phyloP scores from a whole-genome alignment of 1,140 invertebrate genomes.

The Hylyphantes graminicola region DNA sequence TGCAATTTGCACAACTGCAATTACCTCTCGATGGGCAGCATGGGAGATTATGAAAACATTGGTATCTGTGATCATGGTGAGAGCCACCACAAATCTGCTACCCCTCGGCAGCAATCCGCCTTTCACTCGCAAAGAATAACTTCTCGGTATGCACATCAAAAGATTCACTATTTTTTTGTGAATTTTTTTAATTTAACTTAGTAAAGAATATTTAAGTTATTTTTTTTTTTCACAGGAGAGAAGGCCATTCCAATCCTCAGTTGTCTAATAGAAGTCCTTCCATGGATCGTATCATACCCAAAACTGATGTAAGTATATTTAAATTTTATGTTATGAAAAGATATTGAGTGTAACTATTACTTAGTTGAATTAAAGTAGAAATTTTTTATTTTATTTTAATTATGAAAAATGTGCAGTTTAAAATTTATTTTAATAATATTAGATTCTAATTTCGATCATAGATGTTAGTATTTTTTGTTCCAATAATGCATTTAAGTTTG shows the following conservation, averaged over 20 bases:
- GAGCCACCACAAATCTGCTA: conserved; percentile 59
- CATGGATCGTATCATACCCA: conserved; percentile 53
- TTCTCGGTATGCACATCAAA: conserved; percentile 22
- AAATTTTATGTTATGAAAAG: too few species aligned
- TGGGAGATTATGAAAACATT: conserved; percentile 79
- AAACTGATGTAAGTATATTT: conserved; percentile 48
- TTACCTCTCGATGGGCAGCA: conserved; percentile 74
- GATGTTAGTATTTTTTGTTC: too few species aligned
- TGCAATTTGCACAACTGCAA: conserved; percentile 78
- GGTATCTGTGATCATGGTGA: conserved; percentile 66
- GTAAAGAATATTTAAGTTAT: too few species aligned
- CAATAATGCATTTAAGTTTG: too few species aligned
- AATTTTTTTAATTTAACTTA: too few species aligned
- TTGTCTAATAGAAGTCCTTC: conserved; percentile 56
- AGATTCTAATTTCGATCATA: not conserved
- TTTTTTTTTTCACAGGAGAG: conserved; percentile 17
- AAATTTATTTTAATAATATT: not conserved
- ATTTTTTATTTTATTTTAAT: too few species aligned
- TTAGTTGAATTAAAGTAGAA: too few species aligned
- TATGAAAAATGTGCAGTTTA: too few species aligned
- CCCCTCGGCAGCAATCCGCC: conserved; percentile 43
- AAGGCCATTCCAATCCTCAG: conserved; percentile 26
- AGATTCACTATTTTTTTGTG: too few species aligned
- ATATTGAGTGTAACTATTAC: too few species aligned
- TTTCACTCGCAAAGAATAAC: conserved; percentile 50